A percentile compares a stretch with the other conserved stretches of the same genome.
Conservation (phyloP, 2,888 invertebrate genomes). For the Myopa testacea region DNA sequence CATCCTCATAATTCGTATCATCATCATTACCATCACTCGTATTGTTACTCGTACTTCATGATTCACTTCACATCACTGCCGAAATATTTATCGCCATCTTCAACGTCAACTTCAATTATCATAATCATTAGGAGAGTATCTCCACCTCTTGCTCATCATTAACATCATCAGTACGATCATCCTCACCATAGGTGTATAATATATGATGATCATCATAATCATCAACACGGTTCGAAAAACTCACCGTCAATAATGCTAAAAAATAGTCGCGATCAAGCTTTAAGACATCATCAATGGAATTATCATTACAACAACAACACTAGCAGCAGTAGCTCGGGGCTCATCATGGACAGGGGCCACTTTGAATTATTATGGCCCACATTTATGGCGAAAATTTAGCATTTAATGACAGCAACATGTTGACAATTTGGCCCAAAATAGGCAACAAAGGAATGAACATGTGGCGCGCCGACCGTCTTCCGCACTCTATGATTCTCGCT, state of each 20-base stretch:
- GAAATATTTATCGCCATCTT: too few species aligned
- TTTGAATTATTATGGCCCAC: constrained; percentile 2
- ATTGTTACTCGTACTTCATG: neutral
- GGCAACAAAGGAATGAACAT: neutral
- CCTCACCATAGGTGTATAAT: too few species aligned
- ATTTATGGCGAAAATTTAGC: constrained; percentile 23
- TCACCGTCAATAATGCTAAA: neutral
- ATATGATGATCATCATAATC: too few species aligned
- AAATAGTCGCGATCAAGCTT: neutral
- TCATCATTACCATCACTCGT: neutral
- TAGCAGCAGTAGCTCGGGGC: neutral
- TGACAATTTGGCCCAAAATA: constrained; percentile 15
- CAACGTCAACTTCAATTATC: too few species aligned
- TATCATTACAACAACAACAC: neutral
- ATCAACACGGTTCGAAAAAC: too few species aligned
- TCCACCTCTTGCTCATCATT: too few species aligned
- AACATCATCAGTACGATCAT: too few species aligned
- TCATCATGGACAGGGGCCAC: neutral
- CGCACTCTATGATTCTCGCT: too few species aligned
- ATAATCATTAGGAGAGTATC: too few species aligned
- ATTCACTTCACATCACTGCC: neutral
- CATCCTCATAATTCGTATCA: neutral
- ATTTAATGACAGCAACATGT: constrained; percentile 15
- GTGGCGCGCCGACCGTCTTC: too few species aligned
- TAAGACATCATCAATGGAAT: neutral